These are phyloP conservation scores for Trematomus loennbergii DNA, from an alignment of 2,113 vertebrate genomes.

Conservation along the genomic window DNA sequence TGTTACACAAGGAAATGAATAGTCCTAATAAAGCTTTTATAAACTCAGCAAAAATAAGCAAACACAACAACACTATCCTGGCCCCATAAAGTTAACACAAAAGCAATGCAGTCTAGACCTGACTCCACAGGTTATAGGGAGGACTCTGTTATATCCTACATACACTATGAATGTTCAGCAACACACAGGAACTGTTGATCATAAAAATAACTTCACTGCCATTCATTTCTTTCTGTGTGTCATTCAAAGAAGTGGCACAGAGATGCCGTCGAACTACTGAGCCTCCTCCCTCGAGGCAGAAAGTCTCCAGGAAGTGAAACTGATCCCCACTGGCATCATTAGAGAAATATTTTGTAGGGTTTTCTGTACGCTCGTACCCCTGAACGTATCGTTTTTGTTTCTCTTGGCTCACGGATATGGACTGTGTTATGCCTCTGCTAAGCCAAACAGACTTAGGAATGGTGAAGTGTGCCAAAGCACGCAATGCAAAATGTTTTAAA, in stretches of 20 bases:
- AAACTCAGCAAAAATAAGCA: neutral
- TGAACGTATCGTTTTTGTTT: slow-evolving; percentile 82
- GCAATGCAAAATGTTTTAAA: slow-evolving; percentile 74
- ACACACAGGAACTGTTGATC: neutral
- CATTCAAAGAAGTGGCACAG: slow-evolving; percentile 33
- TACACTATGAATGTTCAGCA: neutral
- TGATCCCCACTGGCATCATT: slow-evolving; percentile 79
- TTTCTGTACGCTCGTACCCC: slow-evolving; percentile 71
- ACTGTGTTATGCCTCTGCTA: slow-evolving; percentile 78
- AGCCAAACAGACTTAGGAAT: slow-evolving; percentile 83
- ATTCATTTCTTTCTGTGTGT: neutral
- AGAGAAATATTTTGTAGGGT: slow-evolving; percentile 80
- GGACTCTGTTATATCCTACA: neutral
- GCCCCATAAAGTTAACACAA: neutral
- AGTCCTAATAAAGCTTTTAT: neutral
- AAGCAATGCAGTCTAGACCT: neutral
- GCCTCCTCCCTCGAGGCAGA: slow-evolving; percentile 25
- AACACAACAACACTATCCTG: neutral
- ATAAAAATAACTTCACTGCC: neutral
- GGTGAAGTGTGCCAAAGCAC: slow-evolving; percentile 77
- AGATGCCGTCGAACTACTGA: slow-evolving; percentile 29
- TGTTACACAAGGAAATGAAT: neutral
- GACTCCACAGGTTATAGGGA: neutral
- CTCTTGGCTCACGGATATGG: slow-evolving; percentile 75
- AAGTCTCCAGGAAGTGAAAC: slow-evolving; percentile 77